Conservation (phyloP, 2,113 vertebrate genomes). For the Pseudolaguvia tuberculata region DNA sequence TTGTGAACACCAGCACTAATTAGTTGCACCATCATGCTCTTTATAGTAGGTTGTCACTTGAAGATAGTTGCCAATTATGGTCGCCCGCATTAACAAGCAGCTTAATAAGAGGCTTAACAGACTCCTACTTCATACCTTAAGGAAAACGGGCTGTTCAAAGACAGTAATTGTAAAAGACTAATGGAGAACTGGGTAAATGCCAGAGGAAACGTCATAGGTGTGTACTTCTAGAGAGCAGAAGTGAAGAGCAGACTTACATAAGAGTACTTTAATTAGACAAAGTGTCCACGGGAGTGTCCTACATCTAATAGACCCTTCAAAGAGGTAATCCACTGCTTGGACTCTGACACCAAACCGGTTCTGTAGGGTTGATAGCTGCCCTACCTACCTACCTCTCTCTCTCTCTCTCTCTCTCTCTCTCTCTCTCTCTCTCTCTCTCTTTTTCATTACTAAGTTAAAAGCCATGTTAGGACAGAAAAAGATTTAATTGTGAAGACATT, state of each 20-base stretch:
- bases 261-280: not conserved
- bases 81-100: not conserved
- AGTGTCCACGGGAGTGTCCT: not conserved
- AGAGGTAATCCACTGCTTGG: not conserved
- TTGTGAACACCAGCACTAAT: not conserved
- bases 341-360: not conserved
- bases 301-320: not conserved
- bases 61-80: not conserved
- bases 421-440: too few relatives aligned
- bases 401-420: not conserved
- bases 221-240: not conserved
- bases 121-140: not conserved
- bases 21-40: not conserved
- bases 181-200: not conserved
- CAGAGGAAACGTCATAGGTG: not conserved
- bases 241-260: not conserved
- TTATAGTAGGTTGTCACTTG: not conserved
- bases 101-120: slow-evolving; percentile 1
- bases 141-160: not conserved
- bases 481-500: too few relatives aligned
- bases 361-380: not conserved
- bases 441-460: not conserved
- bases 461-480: not conserved
- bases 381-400: not conserved
- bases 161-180: not conserved